A percentile compares a stretch with the other conserved stretches of the same genome.
These are phyloP conservation scores for Erpornis zantholeuca DNA, from an alignment of 2,113 vertebrate species.

Conservation along the genomic window DNA sequence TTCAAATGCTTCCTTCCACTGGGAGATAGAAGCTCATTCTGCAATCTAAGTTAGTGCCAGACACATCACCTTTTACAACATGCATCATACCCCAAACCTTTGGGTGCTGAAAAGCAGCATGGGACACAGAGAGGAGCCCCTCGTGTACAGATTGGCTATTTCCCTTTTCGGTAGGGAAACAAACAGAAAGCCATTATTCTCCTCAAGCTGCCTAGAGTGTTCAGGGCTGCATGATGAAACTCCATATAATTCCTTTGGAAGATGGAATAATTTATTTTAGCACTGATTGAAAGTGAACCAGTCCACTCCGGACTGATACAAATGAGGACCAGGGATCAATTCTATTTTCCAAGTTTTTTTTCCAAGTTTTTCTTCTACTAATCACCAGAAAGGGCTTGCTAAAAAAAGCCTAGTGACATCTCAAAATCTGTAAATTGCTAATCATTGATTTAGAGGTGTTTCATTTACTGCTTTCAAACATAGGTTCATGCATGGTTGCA, in stretches of 20 bases:
- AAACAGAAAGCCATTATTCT: background rate
- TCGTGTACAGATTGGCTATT: background rate
- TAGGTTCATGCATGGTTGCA: background rate
- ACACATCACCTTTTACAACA: background rate
- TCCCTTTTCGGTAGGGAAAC: background rate
- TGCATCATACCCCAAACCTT: fast-evolving
- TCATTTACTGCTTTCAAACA: background rate
- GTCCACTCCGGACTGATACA: background rate
- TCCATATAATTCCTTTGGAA: background rate
- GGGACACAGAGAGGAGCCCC: fast-evolving
- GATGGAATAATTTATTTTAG: background rate
- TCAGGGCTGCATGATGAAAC: background rate
- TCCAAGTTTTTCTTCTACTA: background rate
- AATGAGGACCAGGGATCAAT: background rate
- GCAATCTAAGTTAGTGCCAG: background rate
- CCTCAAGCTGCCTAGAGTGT: background rate
- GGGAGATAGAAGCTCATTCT: background rate
- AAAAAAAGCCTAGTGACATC: background rate
- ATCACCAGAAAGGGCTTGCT: background rate
- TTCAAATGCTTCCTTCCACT: background rate
- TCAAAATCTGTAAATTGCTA: background rate
- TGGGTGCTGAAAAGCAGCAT: background rate
- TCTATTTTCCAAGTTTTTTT: too few species aligned
- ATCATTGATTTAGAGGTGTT: background rate
- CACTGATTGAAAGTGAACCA: background rate